These are phyloP conservation scores for Trissolcus basalis DNA, from an alignment of 1,140 invertebrate species.

Conservation along the genomic window DNA sequence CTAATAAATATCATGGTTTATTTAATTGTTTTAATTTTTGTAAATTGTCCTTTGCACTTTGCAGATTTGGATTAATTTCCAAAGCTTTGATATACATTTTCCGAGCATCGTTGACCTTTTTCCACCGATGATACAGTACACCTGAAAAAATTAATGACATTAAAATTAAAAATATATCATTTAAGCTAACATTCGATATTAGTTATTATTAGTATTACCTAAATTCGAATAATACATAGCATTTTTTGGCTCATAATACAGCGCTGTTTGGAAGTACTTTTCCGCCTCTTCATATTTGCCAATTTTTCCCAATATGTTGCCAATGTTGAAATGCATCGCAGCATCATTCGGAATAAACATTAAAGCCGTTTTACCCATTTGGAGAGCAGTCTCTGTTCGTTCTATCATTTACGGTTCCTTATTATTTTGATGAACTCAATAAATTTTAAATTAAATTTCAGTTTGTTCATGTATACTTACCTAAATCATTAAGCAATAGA, in stretches of 20 bases:
- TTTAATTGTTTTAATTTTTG: conserved; percentile 64
- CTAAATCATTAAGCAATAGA: conserved; percentile 89
- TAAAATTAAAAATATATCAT: background rate
- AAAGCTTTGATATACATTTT: conserved; percentile 86
- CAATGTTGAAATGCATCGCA: conserved; percentile 89
- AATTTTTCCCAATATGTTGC: conserved; percentile 91
- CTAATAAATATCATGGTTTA: background rate
- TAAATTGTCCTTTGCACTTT: conserved; percentile 83
- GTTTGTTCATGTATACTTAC: conserved; percentile 74
- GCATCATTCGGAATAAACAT: conserved; percentile 82
- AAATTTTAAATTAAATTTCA: too few species aligned
- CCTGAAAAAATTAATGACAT: conserved; percentile 77
- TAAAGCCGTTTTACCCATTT: conserved; percentile 82
- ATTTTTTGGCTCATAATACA: conserved; percentile 81
- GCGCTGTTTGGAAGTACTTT: conserved; percentile 85
- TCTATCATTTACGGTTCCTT: conserved; percentile 75
- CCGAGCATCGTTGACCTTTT: conserved; percentile 84
- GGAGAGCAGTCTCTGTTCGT: conserved; percentile 81
- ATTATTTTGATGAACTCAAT: too few species aligned
- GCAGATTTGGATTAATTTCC: conserved; percentile 81
- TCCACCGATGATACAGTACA: conserved; percentile 95
- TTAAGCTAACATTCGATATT: too few species aligned
- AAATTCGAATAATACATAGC: conserved; percentile 90
- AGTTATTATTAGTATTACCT: conserved; percentile 76
- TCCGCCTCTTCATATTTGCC: conserved; percentile 87